Evolutionary conservation across 1,140 invertebrate genomes (phyloP).

Genomic region (Bombus balteatus): DNA sequence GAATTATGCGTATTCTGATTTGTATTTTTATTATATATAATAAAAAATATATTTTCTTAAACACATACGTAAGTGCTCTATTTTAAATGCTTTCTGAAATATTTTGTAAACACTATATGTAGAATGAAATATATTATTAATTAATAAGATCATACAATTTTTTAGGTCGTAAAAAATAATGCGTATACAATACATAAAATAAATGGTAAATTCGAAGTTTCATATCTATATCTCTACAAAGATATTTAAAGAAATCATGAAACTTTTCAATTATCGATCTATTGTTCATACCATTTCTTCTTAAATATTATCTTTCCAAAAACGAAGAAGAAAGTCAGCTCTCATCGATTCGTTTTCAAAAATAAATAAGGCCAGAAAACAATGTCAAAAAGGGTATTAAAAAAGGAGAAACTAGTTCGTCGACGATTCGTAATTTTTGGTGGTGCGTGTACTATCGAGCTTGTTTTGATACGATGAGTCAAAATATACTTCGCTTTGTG

Average conservation of each 20-base stretch:
- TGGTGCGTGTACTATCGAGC: neutral
- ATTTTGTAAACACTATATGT: neutral
- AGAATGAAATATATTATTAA: neutral
- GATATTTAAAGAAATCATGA: neutral
- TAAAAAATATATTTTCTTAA: conserved; percentile 9
- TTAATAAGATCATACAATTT: conserved; percentile 24
- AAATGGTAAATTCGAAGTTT: neutral
- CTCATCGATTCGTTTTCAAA: conserved; percentile 56
- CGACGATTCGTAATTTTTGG: conserved; percentile 40
- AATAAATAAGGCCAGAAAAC: conserved; percentile 73
- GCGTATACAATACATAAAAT: neutral
- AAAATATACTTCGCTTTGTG: conserved; percentile 11
- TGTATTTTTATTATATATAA: neutral
- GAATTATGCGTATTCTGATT: neutral
- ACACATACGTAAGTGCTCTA: neutral
- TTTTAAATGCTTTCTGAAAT: conserved; percentile 5
- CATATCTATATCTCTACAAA: neutral
- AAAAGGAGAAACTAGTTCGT: conserved; percentile 56
- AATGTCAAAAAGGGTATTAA: conserved; percentile 70
- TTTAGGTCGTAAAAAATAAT: neutral
- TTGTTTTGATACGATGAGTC: conserved; percentile 18
- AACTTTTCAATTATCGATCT: neutral
- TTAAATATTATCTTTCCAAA: neutral
- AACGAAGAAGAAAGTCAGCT: neutral
- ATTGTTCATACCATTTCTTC: neutral